phyloP scores from a whole-genome alignment of 1,140 invertebrate genomes.

The Goniozus legneri region DNA sequence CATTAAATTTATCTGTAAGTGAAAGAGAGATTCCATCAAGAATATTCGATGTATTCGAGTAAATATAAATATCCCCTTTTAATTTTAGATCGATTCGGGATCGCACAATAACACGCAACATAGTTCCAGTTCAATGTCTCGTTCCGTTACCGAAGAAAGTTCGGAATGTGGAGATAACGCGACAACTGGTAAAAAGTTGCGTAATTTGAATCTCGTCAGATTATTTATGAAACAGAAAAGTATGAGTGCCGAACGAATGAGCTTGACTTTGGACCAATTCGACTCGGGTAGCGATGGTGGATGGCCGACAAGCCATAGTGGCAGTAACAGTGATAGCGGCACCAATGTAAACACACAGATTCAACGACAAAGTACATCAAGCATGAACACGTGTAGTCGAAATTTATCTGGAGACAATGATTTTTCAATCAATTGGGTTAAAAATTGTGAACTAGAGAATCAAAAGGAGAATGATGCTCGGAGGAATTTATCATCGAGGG shows the following conservation, averaged over 20 bases:
- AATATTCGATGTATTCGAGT: background rate
- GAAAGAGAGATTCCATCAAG: no score
- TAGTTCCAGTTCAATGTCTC: constrained; percentile 48
- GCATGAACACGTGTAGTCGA: constrained; percentile 16
- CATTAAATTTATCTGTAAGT: constrained; percentile 49
- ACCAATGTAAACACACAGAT: constrained; percentile 47
- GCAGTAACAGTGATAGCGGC: constrained; percentile 33
- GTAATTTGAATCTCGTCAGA: constrained; percentile 79
- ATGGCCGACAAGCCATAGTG: constrained; percentile 46
- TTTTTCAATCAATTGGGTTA: constrained; percentile 50
- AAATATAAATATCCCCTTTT: constrained; percentile 9
- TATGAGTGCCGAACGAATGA: constrained; percentile 68
- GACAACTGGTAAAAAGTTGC: constrained; percentile 53
- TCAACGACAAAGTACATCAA: constrained; percentile 26
- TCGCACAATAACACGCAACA: constrained; percentile 45
- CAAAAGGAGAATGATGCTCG: constrained; percentile 15
- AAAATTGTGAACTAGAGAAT: constrained; percentile 27
- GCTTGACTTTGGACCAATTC: constrained; percentile 46
- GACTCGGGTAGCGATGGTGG: constrained; percentile 40
- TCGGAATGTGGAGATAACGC: constrained; percentile 43
- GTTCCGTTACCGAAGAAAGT: constrained; percentile 50
- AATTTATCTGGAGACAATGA: constrained; percentile 39
- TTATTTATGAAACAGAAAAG: constrained; percentile 88
- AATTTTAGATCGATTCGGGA: constrained; percentile 39
- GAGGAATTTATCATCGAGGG: constrained; percentile 48